Evolutionary conservation across 1,140 invertebrate genomes (phyloP).

Genomic region (Drosophila chauvacae): DNA sequence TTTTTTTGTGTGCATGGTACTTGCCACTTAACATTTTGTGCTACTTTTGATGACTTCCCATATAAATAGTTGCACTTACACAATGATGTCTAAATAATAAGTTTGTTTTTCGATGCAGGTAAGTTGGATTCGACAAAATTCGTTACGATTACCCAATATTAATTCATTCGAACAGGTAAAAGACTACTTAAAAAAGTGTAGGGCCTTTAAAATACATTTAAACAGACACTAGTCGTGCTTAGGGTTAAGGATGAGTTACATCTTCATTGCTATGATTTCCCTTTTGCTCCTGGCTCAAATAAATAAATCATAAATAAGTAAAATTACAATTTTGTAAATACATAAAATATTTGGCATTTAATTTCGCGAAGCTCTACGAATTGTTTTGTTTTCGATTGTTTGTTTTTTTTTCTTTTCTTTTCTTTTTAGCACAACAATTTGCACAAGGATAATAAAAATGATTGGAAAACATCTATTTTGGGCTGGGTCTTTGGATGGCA

Average conservation of each 20-base stretch:
- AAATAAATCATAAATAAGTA: constrained; percentile 36
- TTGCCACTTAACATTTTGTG: constrained; percentile 51
- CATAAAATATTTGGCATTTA: constrained; percentile 78
- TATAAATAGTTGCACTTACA: constrained; percentile 55
- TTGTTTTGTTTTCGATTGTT: constrained; percentile 39
- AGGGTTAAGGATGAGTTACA: constrained; percentile 8
- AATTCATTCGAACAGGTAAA: not conserved
- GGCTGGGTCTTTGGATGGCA: constrained; percentile 61
- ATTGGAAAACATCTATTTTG: constrained; percentile 33
- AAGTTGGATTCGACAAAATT: constrained; percentile 43
- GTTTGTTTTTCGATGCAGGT: constrained; percentile 39
- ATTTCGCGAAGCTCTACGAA: constrained; percentile 74
- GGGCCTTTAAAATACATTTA: not conserved
- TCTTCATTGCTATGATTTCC: constrained; percentile 14
- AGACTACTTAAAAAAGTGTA: not conserved
- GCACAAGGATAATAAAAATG: constrained; percentile 33
- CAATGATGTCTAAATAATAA: constrained; percentile 35
- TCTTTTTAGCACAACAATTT: constrained; percentile 52
- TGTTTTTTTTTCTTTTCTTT: not conserved
- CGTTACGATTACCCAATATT: constrained; percentile 30
- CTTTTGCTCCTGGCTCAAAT: constrained; percentile 25
- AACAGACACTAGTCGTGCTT: not conserved
- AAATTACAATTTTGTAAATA: constrained; percentile 69
- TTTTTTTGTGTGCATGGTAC: constrained; percentile 43
- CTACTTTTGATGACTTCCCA: constrained; percentile 17